A percentile compares a stretch with the other conserved stretches of the same genome.
Conservation (phyloP, 2,888 invertebrate genomes). For the Drosophila anomalipes region DNA sequence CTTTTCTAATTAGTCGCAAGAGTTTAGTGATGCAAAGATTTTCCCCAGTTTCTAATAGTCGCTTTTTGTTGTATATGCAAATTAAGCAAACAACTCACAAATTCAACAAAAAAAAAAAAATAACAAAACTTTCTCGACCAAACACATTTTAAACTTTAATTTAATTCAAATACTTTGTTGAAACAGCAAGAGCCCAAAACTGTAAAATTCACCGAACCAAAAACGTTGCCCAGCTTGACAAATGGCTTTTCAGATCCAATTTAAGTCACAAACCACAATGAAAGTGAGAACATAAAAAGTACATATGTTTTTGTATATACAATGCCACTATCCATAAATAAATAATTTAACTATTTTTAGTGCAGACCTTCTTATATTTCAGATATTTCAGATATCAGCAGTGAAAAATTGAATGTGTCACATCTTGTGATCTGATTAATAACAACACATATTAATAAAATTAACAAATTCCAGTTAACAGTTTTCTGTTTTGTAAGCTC, state of each 20-base stretch:
- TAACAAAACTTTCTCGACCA: conserved; percentile 71
- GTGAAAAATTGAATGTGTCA: conserved; percentile 15
- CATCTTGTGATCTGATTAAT: conserved; percentile 1
- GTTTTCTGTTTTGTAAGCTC: not conserved
- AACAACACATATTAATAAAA: not conserved
- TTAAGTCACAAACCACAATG: conserved; percentile 58
- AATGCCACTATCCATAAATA: conserved; percentile 39
- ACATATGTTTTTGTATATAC: conserved; percentile 9
- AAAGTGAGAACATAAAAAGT: conserved; percentile 67
- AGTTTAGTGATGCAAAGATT: conserved; percentile 66
- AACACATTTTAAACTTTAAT: conserved; percentile 66
- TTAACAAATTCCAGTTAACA: not conserved
- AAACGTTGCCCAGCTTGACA: conserved; percentile 41
- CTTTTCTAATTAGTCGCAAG: conserved; percentile 67
- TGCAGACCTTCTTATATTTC: not conserved
- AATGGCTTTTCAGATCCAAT: conserved; percentile 59
- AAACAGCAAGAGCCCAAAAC: conserved; percentile 55
- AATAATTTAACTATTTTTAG: conserved; percentile 6
- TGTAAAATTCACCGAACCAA: conserved; percentile 36
- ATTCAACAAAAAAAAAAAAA: conserved; percentile 28
- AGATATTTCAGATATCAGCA: conserved; percentile 2
- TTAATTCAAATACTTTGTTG: conserved; percentile 73
- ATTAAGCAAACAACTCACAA: conserved; percentile 48
- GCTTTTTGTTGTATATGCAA: conserved; percentile 70
- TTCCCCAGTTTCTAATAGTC: conserved; percentile 47